These are phyloP conservation scores for Campylomormyrus numenius DNA, from an alignment of 2,113 vertebrate species.

Conservation along the genomic window DNA sequence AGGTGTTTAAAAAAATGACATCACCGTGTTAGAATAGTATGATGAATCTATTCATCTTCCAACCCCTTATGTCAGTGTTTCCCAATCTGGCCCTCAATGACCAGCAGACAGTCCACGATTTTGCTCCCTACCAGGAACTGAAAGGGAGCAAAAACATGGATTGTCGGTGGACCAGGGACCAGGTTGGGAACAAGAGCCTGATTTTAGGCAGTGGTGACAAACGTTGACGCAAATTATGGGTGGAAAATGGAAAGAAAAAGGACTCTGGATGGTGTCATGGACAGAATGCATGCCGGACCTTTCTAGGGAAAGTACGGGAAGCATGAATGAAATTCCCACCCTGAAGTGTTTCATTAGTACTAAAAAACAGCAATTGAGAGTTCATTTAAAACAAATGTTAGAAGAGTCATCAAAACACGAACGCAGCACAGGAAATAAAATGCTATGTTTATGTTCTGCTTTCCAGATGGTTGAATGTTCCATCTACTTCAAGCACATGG, in stretches of 20 bases:
- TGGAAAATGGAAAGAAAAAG: not conserved
- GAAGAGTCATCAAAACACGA: not conserved
- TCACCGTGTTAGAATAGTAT: not conserved
- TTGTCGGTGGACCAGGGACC: not conserved
- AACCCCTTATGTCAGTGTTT: not conserved
- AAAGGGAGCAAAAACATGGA: not conserved
- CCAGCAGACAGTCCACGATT: not conserved
- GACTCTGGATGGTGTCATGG: not conserved
- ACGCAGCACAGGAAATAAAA: not conserved
- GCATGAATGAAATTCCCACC: not conserved
- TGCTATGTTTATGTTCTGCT: not conserved
- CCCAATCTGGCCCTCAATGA: not conserved
- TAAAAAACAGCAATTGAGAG: not conserved
- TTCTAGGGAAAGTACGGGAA: not conserved
- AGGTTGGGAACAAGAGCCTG: not conserved
- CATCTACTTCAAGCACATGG: conserved; percentile 1
- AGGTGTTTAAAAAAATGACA: not conserved
- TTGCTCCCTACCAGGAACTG: not conserved
- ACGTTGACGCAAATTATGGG: not conserved
- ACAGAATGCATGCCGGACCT: not conserved
- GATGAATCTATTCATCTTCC: not conserved
- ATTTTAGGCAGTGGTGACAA: not conserved
- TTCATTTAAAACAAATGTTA: not conserved
- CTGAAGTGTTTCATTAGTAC: not conserved
- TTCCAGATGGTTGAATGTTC: conserved; percentile 4